These are phyloP conservation scores for Potamarius usumacintae DNA, from an alignment of 2,113 vertebrate species.

Conservation along the genomic window DNA sequence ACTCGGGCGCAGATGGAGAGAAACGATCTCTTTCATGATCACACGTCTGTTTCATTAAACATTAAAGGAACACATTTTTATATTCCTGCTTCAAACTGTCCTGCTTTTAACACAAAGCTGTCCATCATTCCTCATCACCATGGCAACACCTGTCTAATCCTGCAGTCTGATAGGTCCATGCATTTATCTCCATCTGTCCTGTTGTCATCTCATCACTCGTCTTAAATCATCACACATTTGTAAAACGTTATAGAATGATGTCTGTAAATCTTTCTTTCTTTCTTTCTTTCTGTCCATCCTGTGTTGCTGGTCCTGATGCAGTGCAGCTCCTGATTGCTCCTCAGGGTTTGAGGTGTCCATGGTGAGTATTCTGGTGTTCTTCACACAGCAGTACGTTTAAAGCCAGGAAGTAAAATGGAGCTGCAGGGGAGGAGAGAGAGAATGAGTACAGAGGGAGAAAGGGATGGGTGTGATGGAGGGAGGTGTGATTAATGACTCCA, in stretches of 20 bases:
- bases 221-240: not conserved
- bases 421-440: not conserved
- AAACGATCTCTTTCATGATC: slow-evolving; percentile 41
- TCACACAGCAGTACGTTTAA: not conserved
- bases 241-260: not conserved
- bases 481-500: slow-evolving; percentile 28
- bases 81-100: slow-evolving; percentile 22
- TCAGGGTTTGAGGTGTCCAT: not conserved
- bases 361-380: not conserved
- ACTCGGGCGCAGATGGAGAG: slow-evolving; percentile 24
- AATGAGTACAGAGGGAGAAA: not conserved
- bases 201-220: not conserved
- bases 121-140: slow-evolving; percentile 2
- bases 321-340: not conserved
- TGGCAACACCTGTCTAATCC: not conserved
- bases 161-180: not conserved
- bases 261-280: not conserved
- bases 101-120: slow-evolving; percentile 1
- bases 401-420: not conserved
- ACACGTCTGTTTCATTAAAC: slow-evolving; percentile 40
- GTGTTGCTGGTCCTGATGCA: not conserved
- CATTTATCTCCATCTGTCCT: not conserved
- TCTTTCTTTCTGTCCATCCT: not conserved
- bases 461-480: slow-evolving; percentile 12
- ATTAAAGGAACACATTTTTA: slow-evolving; percentile 27